Evolutionary conservation across 2,113 vertebrate species (phyloP).

Genomic region (Trematomus loennbergii): DNA sequence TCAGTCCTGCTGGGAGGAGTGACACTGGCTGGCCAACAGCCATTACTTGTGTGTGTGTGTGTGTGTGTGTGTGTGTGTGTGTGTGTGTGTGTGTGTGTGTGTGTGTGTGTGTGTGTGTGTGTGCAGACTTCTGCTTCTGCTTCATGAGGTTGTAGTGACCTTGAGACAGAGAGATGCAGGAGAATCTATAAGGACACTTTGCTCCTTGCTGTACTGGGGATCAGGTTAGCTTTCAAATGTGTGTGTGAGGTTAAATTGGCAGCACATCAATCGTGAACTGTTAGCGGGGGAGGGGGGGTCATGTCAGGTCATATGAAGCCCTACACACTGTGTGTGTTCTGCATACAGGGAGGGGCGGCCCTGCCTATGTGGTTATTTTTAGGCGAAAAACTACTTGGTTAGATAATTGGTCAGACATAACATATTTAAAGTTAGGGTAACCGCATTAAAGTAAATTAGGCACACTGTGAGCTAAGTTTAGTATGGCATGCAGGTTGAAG

Average conservation of each 20-base stretch:
- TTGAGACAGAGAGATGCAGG: background rate
- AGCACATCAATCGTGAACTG: background rate
- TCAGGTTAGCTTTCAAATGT: background rate
- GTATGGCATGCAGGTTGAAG: no score
- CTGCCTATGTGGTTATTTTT: no score
- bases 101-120: slow-evolving; percentile 13
- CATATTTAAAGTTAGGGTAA: no score
- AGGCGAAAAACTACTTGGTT: no score
- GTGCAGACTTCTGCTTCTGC: slow-evolving; percentile 14
- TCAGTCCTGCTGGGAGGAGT: slow-evolving; percentile 35
- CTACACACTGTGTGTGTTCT: no score
- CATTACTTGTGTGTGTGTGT: slow-evolving; percentile 27
- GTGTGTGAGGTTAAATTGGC: background rate
- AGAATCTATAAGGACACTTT: slow-evolving; percentile 17
- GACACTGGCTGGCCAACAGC: slow-evolving; percentile 27
- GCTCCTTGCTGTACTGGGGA: background rate
- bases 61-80: slow-evolving; percentile 23
- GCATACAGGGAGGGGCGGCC: no score
- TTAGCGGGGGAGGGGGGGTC: no score
- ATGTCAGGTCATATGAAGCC: no score
- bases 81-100: slow-evolving; percentile 22
- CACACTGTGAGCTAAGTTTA: no score
- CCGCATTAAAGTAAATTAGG: no score
- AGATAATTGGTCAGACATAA: no score
- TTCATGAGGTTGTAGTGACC: slow-evolving; percentile 39